phyloP scores from a whole-genome alignment of 1,140 invertebrate genomes.

The Leptestheria dahalacensis region DNA sequence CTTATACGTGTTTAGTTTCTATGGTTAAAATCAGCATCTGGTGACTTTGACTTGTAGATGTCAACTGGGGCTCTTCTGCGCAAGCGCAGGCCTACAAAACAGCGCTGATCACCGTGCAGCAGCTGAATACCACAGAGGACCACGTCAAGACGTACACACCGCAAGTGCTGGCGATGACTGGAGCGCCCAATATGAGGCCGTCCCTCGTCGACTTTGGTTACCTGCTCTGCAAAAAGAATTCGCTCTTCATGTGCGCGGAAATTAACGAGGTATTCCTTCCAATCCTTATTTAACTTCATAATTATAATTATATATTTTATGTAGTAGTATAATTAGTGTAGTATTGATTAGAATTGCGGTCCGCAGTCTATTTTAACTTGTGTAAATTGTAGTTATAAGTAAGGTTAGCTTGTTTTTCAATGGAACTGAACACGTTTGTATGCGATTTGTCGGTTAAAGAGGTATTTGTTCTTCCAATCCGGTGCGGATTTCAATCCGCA shows the following conservation, averaged over 20 bases:
- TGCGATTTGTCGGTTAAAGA: no score
- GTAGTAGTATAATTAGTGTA: neutral
- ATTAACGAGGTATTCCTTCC: slow-evolving; percentile 32
- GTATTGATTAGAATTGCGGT: neutral
- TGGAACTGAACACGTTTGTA: no score
- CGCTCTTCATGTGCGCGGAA: slow-evolving; percentile 42
- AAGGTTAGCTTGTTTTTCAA: no score
- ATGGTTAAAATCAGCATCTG: no score
- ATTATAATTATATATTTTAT: neutral
- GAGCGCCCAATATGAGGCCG: slow-evolving; percentile 34
- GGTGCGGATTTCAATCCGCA: no score
- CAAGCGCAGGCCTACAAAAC: slow-evolving; percentile 40
- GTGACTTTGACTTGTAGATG: no score
- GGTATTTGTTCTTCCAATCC: no score
- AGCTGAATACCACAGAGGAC: slow-evolving; percentile 34
- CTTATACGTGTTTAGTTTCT: neutral
- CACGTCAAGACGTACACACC: slow-evolving; percentile 48
- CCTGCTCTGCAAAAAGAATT: slow-evolving; percentile 39
- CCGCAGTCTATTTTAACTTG: no score
- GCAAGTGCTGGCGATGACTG: slow-evolving; percentile 39
- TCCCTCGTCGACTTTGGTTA: slow-evolving; percentile 42
- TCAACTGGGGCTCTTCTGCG: slow-evolving; percentile 43
- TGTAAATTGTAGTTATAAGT: no score
- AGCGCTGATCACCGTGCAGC: slow-evolving; percentile 33
- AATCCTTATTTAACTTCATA: neutral